Evolutionary conservation across 30 jellyfish, hydroid and myxozoan species (phyloP).

Genomic region (Mastigias papua): DNA sequence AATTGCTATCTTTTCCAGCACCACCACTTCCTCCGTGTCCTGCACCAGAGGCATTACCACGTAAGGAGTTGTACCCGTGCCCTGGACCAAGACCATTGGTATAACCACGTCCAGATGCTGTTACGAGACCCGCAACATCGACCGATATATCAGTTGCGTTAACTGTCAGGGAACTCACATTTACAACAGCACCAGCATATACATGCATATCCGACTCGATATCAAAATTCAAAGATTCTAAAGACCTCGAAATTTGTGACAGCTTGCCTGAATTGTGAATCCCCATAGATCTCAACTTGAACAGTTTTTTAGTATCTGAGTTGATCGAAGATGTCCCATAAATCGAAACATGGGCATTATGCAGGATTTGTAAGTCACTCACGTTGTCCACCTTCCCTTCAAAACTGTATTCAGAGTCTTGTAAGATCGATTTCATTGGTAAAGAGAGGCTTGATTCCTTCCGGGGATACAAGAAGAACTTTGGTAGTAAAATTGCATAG

Average conservation of each 20-base stretch:
- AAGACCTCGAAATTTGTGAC: slow-evolving; percentile 25
- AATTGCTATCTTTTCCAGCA: slow-evolving; percentile 38
- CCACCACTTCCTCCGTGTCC: slow-evolving; percentile 77
- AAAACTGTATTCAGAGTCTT: slow-evolving; percentile 22
- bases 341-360: slow-evolving; percentile 47
- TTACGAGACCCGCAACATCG: slow-evolving; percentile 56
- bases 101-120: slow-evolving; percentile 51
- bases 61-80: slow-evolving; percentile 19
- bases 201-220: slow-evolving; percentile 46
- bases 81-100: slow-evolving; percentile 66
- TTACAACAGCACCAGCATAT: slow-evolving; percentile 60
- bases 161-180: slow-evolving; percentile 33
- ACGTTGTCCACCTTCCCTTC: slow-evolving; percentile 60
- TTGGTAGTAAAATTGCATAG: too few relatives aligned
- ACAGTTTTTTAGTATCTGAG: slow-evolving; percentile 5
- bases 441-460: slow-evolving; percentile 31
- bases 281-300: slow-evolving; percentile 28
- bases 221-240: slow-evolving; percentile 11
- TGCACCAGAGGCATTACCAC: slow-evolving; percentile 58
- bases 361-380: slow-evolving; percentile 43
- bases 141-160: slow-evolving; percentile 49
- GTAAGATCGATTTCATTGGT: slow-evolving; percentile 38
- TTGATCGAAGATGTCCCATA: slow-evolving; percentile 46
- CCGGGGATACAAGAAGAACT: neutral
- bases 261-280: slow-evolving; percentile 66